Evolutionary conservation across 2,113 vertebrate species (phyloP).

Genomic region (Cepphus grylle): DNA sequence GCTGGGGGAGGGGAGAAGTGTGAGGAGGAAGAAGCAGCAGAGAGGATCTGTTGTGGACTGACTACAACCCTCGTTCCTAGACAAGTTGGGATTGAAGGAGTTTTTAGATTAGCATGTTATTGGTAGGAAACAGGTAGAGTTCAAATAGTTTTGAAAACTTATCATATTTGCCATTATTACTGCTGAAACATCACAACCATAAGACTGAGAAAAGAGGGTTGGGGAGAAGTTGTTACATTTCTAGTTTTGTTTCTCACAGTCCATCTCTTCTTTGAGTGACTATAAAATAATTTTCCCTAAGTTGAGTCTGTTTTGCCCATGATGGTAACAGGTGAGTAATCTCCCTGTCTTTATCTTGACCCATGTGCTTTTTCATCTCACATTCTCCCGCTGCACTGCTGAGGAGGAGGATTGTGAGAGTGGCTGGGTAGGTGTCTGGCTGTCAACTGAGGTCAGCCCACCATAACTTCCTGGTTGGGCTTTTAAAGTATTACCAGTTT

Average conservation of each 20-base stretch:
- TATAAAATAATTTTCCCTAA: background rate
- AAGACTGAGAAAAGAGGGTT: background rate
- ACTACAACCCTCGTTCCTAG: rapidly evolving
- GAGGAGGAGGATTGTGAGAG: background rate
- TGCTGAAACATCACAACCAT: background rate
- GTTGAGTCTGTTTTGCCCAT: background rate
- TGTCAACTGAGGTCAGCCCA: background rate
- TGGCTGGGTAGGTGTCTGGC: background rate
- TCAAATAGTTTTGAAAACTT: background rate
- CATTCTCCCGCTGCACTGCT: background rate
- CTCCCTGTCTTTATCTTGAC: background rate
- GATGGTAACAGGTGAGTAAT: background rate
- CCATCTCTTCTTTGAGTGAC: background rate
- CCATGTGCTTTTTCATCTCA: background rate
- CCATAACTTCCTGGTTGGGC: background rate
- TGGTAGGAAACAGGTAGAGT: background rate
- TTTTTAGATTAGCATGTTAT: background rate
- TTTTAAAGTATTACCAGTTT: background rate
- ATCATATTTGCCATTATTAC: background rate
- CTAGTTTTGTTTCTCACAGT: background rate
- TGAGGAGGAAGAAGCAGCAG: background rate
- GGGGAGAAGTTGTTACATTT: background rate
- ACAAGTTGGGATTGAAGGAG: background rate
- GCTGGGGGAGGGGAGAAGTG: background rate
- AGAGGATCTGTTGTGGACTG: background rate